A percentile compares a stretch with the other conserved stretches of the same genome.
phyloP scores from a whole-genome alignment of 35 echinoderm and acorn worm species.

The Apostichopus parvimensis region DNA sequence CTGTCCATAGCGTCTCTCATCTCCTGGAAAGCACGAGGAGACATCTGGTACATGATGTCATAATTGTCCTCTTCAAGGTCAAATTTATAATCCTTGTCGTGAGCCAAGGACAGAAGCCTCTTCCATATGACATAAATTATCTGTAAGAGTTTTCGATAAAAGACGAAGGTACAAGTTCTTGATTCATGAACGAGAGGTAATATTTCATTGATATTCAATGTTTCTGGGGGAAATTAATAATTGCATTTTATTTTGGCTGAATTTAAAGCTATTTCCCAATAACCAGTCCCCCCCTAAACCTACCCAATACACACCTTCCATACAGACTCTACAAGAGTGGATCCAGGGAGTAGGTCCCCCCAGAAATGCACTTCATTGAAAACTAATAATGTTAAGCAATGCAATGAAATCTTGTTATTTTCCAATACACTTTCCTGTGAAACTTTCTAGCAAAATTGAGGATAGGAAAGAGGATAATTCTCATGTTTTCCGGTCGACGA shows the following conservation, averaged over 20 bases:
- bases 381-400: no score
- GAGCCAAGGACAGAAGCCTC: slow-evolving; percentile 22
- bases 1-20: not conserved
- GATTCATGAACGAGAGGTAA: no score
- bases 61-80: slow-evolving; percentile 42
- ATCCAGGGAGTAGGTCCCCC: not conserved
- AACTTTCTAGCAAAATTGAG: not conserved
- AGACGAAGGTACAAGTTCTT: no score
- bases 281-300: no score
- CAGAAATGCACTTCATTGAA: no score
- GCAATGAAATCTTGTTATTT: not conserved
- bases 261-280: no score
- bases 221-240: no score
- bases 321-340: not conserved
- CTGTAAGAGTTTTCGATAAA: not conserved
- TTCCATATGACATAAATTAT: slow-evolving; percentile 50
- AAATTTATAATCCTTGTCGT: slow-evolving; percentile 16
- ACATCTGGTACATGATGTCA: slow-evolving; percentile 35
- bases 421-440: not conserved
- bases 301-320: no score
- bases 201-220: no score
- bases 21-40: slow-evolving; percentile 52
- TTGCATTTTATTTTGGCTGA: no score
- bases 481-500: not conserved
- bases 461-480: not conserved